Evolutionary conservation across 2,888 invertebrate species (phyloP).

Genomic region (Myopa testacea): DNA sequence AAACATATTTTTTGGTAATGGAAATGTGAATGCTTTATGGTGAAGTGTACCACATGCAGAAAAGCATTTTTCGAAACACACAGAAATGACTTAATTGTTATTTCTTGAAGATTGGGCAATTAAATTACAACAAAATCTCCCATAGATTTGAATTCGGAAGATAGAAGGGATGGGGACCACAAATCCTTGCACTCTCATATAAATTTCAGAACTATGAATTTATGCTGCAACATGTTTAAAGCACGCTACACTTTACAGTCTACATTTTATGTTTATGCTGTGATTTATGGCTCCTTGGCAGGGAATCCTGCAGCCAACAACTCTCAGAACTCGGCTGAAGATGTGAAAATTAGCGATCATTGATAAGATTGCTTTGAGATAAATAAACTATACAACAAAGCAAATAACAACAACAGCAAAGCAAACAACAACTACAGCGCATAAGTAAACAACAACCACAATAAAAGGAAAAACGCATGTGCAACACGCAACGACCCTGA

Average conservation of each 20-base stretch:
- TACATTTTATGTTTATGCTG: constrained; percentile 15
- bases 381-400: background rate
- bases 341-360: background rate
- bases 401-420: background rate
- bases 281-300: constrained; percentile 13
- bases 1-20: constrained; percentile 1
- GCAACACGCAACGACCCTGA: constrained; percentile 6
- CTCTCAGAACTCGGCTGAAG: background rate
- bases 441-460: background rate
- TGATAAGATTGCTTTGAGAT: background rate
- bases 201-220: background rate
- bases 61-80: too few relatives aligned
- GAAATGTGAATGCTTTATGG: background rate
- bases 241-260: background rate
- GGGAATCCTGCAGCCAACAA: background rate
- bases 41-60: too few relatives aligned
- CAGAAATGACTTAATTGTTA: too few relatives aligned
- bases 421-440: background rate
- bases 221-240: constrained; percentile 23
- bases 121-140: too few relatives aligned
- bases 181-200: too few relatives aligned
- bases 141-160: too few relatives aligned
- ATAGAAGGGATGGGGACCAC: too few relatives aligned
- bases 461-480: background rate
- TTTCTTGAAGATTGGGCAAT: too few relatives aligned